Conservation (phyloP, 2,888 invertebrate species). For the Acanthacorydalis orientalis region DNA sequence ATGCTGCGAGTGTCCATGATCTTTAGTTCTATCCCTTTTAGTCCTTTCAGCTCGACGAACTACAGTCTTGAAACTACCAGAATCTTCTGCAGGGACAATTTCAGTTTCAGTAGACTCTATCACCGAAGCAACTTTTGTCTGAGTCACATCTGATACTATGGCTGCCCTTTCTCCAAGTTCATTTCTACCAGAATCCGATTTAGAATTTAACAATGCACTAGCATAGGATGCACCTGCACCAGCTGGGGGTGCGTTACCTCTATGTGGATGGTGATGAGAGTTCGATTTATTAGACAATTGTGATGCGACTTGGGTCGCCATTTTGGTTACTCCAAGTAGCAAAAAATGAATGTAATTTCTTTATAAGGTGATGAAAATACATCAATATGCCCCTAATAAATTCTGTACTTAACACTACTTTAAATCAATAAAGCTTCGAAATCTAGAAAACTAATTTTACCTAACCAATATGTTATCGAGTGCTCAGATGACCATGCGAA, state of each 20-base stretch:
- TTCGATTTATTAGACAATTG: no score
- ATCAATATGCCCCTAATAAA: no score
- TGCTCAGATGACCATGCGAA: no score
- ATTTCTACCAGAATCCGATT: slow-evolving; percentile 14
- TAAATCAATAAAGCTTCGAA: no score
- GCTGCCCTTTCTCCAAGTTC: not conserved
- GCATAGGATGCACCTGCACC: slow-evolving; percentile 50
- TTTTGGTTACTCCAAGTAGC: no score
- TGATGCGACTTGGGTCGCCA: no score
- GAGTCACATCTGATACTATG: not conserved
- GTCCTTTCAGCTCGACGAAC: slow-evolving; percentile 12
- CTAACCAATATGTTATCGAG: no score
- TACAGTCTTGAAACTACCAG: slow-evolving; percentile 26
- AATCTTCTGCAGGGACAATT: slow-evolving; percentile 25
- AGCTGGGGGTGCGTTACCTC: not conserved
- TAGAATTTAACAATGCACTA: slow-evolving; percentile 48
- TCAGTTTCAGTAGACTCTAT: not conserved
- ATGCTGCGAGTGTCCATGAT: not conserved
- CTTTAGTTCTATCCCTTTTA: slow-evolving; percentile 6
- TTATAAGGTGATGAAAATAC: no score
- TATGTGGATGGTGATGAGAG: no score
- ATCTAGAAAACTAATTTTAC: no score
- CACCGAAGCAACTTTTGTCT: not conserved
- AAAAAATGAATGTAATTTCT: no score
- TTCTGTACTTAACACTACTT: no score